Evolutionary conservation across 2,797 vertebrate genomes (phyloP).

Genomic region (Schizothorax lantsangensis): DNA sequence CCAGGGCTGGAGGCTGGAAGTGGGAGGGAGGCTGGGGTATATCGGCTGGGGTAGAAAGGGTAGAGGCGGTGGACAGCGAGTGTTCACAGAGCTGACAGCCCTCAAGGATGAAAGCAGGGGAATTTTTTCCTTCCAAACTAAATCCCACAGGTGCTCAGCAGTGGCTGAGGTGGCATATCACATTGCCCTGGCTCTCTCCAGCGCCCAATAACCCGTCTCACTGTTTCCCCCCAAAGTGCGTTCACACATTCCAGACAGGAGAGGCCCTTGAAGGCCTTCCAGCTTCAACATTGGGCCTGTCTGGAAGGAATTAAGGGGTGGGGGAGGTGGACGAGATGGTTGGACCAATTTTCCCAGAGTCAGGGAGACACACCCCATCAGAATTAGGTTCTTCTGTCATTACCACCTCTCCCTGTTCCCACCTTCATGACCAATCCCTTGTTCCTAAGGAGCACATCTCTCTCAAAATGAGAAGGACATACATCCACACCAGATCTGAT

Average conservation of each 20-base stretch:
- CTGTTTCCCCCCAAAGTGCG: slow-evolving; percentile 59
- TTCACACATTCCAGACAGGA: slow-evolving; percentile 64
- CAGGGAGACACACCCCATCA: slow-evolving; percentile 66
- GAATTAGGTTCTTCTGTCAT: slow-evolving; percentile 35
- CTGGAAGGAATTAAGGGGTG: slow-evolving; percentile 70
- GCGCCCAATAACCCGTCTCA: slow-evolving; percentile 53
- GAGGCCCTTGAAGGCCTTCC: slow-evolving; percentile 68
- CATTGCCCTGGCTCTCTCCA: slow-evolving; percentile 53
- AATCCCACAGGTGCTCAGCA: slow-evolving; percentile 59
- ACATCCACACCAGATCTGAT: background rate
- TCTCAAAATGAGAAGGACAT: background rate
- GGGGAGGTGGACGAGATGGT: slow-evolving; percentile 60
- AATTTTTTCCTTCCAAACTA: slow-evolving; percentile 56
- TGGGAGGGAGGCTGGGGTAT: slow-evolving; percentile 20
- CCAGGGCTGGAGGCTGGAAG: slow-evolving; percentile 24
- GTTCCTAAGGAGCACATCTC: background rate
- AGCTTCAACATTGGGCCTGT: slow-evolving; percentile 67
- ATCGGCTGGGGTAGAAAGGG: slow-evolving; percentile 9
- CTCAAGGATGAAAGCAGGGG: slow-evolving; percentile 58
- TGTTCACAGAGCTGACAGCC: slow-evolving; percentile 56
- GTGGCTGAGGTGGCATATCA: slow-evolving; percentile 63
- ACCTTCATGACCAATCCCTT: slow-evolving; percentile 23
- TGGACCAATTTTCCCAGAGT: slow-evolving; percentile 66
- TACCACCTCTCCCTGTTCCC: slow-evolving; percentile 46
- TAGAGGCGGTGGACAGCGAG: slow-evolving; percentile 8